Conservation (phyloP, 2,888 invertebrate species). For the Liopterus haemorrhoidalis region DNA sequence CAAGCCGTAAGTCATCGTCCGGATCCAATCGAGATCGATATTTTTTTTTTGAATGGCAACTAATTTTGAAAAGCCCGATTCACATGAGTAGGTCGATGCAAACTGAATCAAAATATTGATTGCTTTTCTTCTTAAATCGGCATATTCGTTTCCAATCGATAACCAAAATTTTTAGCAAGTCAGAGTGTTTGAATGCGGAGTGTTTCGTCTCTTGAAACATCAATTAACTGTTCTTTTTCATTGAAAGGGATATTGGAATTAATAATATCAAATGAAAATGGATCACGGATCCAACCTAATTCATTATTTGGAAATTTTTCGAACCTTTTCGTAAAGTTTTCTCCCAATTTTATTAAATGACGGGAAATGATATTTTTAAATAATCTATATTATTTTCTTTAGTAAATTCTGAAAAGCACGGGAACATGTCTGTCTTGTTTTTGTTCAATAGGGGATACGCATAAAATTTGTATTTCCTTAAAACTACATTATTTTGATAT, state of each 20-base stretch:
- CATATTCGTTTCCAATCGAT: slow-evolving; percentile 13
- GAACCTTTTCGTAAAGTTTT: slow-evolving; percentile 8
- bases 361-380: not conserved
- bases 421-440: too few relatives aligned
- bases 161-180: slow-evolving; percentile 13
- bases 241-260: not conserved
- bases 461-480: too few relatives aligned
- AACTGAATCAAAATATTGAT: not conserved
- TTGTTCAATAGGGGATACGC: too few relatives aligned
- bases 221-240: slow-evolving; percentile 1
- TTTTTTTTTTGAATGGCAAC: slow-evolving; percentile 14
- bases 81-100: slow-evolving; percentile 1
- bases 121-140: not conserved
- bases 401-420: too few relatives aligned
- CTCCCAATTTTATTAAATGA: not conserved
- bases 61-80: slow-evolving; percentile 4
- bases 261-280: slow-evolving; percentile 13
- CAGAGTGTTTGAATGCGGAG: slow-evolving; percentile 1
- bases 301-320: slow-evolving; percentile 7
- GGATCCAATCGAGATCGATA: slow-evolving; percentile 6
- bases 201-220: not conserved
- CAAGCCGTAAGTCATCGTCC: not conserved
- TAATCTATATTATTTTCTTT: too few relatives aligned
- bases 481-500: too few relatives aligned
- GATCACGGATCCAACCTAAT: slow-evolving; percentile 19